Evolutionary conservation across 2,113 vertebrate species (phyloP).

Genomic region (Thamnophis sirtalis): DNA sequence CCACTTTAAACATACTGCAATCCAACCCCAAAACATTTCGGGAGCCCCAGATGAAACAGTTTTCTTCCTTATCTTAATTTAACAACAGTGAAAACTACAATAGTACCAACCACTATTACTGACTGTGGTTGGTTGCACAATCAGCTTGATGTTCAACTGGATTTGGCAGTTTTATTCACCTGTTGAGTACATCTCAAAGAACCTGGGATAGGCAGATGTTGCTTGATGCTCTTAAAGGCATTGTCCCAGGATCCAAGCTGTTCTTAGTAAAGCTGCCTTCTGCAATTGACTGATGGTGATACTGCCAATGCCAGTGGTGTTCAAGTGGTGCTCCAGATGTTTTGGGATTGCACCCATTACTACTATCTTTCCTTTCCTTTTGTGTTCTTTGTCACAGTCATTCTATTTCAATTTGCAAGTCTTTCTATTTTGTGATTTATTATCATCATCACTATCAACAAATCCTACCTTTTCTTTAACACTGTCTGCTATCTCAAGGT

Average conservation of each 20-base stretch:
- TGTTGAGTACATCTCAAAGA: not conserved
- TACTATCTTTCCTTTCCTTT: not conserved
- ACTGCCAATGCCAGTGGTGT: not conserved
- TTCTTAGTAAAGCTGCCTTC: not conserved
- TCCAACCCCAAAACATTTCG: not conserved
- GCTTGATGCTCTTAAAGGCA: not conserved
- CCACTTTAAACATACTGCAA: not conserved
- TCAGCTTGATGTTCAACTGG: not conserved
- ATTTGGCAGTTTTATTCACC: not conserved
- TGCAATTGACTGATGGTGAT: not conserved
- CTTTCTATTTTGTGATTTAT: not conserved
- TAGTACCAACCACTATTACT: not conserved
- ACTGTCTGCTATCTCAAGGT: not conserved
- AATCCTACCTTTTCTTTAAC: not conserved
- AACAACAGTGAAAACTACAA: not conserved
- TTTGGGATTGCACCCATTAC: not conserved
- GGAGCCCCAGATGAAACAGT: not conserved
- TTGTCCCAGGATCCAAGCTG: not conserved
- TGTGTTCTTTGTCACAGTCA: not conserved
- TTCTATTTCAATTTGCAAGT: not conserved
- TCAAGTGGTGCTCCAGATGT: not conserved
- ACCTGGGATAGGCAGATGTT: not conserved
- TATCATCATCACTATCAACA: not conserved
- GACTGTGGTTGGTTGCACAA: not conserved
- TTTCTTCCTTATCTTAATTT: not conserved